Conservation (phyloP, 2,113 vertebrate species). For the Isichthys henryi region DNA sequence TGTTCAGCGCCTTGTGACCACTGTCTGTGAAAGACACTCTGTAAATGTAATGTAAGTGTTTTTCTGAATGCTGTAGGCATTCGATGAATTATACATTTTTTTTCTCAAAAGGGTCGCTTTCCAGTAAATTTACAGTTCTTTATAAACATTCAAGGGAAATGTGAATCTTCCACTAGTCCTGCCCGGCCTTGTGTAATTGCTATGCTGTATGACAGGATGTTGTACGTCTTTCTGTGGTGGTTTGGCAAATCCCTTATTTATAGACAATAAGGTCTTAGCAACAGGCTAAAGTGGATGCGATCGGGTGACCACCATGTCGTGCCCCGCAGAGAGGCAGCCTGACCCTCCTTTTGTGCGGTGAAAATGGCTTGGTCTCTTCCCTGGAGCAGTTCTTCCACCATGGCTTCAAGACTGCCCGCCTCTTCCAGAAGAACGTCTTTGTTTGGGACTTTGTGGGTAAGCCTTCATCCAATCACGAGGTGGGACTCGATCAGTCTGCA, state of each 20-base stretch:
- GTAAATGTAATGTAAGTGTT: background rate
- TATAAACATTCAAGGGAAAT: background rate
- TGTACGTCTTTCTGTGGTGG: background rate
- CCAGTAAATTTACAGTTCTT: background rate
- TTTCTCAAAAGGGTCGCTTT: background rate
- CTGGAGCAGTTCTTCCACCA: conserved; percentile 93
- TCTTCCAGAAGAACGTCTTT: conserved; percentile 94
- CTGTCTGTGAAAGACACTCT: too few relatives aligned
- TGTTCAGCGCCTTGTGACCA: too few relatives aligned
- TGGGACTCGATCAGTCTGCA: background rate
- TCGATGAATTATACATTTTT: background rate
- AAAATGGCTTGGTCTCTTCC: conserved; percentile 79
- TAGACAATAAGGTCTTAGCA: background rate
- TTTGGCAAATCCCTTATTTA: background rate
- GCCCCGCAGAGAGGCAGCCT: conserved; percentile 79
- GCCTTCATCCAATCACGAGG: background rate
- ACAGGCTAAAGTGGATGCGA: background rate
- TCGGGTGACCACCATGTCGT: background rate
- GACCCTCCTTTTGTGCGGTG: conserved; percentile 85
- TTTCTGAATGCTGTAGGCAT: background rate
- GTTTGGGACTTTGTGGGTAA: conserved; percentile 97
- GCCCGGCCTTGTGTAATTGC: background rate
- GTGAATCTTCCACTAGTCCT: background rate
- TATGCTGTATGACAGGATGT: background rate
- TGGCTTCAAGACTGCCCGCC: conserved; percentile 78